These are phyloP conservation scores for Pontoporia blainvillei DNA, from an alignment of 2,113 vertebrate species.

Conservation along the genomic window DNA sequence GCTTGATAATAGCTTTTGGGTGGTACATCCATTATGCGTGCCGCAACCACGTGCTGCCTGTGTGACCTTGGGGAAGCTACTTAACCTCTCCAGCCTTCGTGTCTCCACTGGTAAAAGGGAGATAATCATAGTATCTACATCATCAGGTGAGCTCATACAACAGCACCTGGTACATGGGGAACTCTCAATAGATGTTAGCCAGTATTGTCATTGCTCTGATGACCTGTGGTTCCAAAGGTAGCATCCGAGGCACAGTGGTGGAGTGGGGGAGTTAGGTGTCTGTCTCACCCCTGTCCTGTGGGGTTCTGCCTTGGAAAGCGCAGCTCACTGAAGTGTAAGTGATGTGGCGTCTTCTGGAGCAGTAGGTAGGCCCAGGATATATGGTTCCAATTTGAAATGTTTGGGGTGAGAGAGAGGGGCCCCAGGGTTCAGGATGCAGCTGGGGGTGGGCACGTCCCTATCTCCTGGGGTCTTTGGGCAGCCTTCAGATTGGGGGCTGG, in stretches of 20 bases:
- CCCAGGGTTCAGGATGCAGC: background rate
- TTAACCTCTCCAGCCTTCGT: background rate
- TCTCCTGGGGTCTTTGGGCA: background rate
- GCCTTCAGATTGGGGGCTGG: background rate
- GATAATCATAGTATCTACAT: accelerated
- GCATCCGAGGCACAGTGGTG: background rate
- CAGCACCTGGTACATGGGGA: accelerated
- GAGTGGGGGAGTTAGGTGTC: accelerated
- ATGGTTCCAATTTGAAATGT: background rate
- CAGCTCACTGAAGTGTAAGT: background rate
- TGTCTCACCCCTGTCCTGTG: background rate
- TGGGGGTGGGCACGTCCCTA: background rate
- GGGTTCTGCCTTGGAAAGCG: background rate
- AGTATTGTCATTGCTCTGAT: background rate
- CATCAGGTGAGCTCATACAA: background rate
- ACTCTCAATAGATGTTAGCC: accelerated
- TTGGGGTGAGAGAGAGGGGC: background rate
- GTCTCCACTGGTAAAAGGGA: background rate
- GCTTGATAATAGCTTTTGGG: background rate
- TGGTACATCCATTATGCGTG: accelerated
- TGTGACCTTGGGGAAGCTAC: background rate
- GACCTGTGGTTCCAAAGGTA: accelerated
- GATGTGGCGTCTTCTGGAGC: background rate
- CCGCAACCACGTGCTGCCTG: background rate
- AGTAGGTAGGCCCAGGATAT: background rate